Conservation (phyloP, 2,113 vertebrate genomes). For the Dermatemys mawii region DNA sequence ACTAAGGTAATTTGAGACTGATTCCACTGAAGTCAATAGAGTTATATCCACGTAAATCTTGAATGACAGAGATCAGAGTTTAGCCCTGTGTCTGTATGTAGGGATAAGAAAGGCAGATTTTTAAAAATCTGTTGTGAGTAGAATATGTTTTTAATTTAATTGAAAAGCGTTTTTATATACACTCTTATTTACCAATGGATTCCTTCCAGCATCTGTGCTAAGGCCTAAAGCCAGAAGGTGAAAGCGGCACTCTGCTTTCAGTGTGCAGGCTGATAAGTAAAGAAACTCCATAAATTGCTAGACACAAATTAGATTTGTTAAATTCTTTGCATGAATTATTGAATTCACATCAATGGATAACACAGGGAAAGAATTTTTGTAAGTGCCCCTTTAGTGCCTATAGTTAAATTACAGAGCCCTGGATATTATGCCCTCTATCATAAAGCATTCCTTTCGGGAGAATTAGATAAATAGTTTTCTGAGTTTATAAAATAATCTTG, state of each 20-base stretch:
- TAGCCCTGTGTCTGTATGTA: neutral
- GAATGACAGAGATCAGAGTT: neutral
- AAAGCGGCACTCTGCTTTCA: accelerated
- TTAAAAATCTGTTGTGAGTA: neutral
- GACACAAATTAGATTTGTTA: conserved; percentile 33
- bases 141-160: neutral
- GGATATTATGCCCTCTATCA: neutral
- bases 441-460: conserved; percentile 12
- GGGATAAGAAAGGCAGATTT: neutral
- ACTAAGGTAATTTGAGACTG: neutral
- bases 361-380: neutral
- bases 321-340: conserved; percentile 48
- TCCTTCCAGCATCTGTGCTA: neutral
- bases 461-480: conserved; percentile 1
- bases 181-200: conserved; percentile 1
- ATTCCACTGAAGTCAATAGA: neutral
- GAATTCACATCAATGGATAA: neutral
- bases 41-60: conserved; percentile 13
- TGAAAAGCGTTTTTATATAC: neutral
- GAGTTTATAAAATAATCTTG: neutral
- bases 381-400: neutral
- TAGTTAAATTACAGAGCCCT: neutral
- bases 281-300: neutral
- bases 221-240: neutral
- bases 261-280: conserved; percentile 22